Conservation (phyloP, 2,113 vertebrate genomes). For the Promerops cafer region DNA sequence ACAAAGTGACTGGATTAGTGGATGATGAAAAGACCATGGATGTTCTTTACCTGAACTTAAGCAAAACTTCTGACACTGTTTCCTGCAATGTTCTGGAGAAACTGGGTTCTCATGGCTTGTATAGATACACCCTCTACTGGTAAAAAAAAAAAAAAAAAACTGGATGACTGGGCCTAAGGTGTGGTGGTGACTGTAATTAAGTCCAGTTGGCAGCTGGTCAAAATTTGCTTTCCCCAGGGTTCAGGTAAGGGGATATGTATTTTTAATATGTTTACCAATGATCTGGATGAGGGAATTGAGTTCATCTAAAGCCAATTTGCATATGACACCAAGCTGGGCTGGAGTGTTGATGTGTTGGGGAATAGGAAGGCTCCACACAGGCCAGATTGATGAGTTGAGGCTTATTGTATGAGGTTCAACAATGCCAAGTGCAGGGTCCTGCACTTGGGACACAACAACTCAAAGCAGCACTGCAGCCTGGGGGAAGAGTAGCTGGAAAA, state of each 20-base stretch:
- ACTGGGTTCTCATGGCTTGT: not conserved
- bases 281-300: not conserved
- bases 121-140: too few relatives aligned
- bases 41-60: not conserved
- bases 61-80: not conserved
- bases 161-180: too few relatives aligned
- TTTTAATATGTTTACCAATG: not conserved
- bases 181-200: not conserved
- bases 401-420: not conserved
- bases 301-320: not conserved
- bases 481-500: not conserved
- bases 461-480: not conserved
- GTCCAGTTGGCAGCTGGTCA: not conserved
- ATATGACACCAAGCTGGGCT: not conserved
- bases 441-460: not conserved
- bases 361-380: not conserved
- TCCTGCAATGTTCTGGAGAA: not conserved
- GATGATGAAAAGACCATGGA: not conserved
- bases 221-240: accelerated
- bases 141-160: not conserved
- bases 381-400: too few relatives aligned
- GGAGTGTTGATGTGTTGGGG: accelerated
- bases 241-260: not conserved
- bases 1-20: not conserved
- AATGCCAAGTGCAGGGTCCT: not conserved